phyloP scores from a whole-genome alignment of 2,113 vertebrate genomes.

The Burhinus bistriatus region DNA sequence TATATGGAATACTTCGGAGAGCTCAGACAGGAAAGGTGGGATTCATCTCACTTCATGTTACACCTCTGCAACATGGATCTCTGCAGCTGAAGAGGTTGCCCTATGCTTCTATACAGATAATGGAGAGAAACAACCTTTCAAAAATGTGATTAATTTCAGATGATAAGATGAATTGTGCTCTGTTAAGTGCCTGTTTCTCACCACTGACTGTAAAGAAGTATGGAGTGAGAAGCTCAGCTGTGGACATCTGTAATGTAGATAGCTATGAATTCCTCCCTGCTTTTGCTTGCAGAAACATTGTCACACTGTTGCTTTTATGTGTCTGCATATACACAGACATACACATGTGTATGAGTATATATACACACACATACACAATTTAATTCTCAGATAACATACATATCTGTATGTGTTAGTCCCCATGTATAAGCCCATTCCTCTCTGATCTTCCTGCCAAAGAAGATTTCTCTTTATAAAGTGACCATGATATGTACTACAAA shows the following conservation, averaged over 20 bases:
- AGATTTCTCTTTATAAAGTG: not conserved
- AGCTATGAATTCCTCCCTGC: not conserved
- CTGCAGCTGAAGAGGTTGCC: not conserved
- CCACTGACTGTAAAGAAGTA: not conserved
- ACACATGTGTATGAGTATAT: accelerated
- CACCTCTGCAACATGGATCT: not conserved
- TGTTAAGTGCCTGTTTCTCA: not conserved
- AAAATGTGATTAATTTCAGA: not conserved
- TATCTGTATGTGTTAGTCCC: not conserved
- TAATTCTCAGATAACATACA: not conserved
- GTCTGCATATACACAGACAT: not conserved
- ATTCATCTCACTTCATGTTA: not conserved
- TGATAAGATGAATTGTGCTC: not conserved
- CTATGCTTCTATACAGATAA: not conserved
- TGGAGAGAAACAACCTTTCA: not conserved
- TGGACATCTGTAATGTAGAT: not conserved
- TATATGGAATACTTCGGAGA: not conserved
- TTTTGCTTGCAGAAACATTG: not conserved
- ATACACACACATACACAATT: not conserved
- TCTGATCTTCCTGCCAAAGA: not conserved
- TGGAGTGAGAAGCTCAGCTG: not conserved
- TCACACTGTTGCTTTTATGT: not conserved
- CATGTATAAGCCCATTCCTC: not conserved
- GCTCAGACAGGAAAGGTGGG: not conserved
- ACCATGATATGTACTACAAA: not conserved